These are phyloP conservation scores for Alosa sapidissima DNA, from an alignment of 2,797 vertebrate species.

Conservation along the genomic window DNA sequence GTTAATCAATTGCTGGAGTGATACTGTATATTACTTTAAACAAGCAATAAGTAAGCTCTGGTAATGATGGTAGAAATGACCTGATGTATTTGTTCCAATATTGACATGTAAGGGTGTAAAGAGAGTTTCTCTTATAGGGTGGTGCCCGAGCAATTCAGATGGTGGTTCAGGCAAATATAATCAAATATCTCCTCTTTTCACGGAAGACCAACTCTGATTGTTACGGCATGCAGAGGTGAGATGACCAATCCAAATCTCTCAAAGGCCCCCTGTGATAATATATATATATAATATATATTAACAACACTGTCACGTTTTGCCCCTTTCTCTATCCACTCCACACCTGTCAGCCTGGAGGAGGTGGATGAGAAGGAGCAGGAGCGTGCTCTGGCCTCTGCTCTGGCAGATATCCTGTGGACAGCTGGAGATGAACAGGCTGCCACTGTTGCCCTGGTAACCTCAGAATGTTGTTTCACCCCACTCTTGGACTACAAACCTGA, in stretches of 20 bases:
- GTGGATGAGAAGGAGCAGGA: slow-evolving; percentile 70
- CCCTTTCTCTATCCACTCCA: background rate
- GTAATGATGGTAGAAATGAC: background rate
- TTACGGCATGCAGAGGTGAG: slow-evolving; percentile 71
- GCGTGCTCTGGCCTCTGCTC: slow-evolving; percentile 61
- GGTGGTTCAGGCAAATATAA: slow-evolving; percentile 80
- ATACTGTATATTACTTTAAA: no score
- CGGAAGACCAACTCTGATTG: slow-evolving; percentile 52
- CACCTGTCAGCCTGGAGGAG: slow-evolving; percentile 65
- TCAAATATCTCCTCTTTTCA: slow-evolving; percentile 80
- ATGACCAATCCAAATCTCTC: background rate
- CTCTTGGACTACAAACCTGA: slow-evolving; percentile 66
- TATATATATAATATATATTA: background rate
- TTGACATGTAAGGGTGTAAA: background rate
- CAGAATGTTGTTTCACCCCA: slow-evolving; percentile 55
- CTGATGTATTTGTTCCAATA: background rate
- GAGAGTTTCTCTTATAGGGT: slow-evolving; percentile 65
- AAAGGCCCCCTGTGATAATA: background rate
- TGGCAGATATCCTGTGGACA: slow-evolving; percentile 81
- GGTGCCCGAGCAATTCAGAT: slow-evolving; percentile 79
- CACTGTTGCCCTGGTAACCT: slow-evolving; percentile 69
- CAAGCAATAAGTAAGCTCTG: background rate
- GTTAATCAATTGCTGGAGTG: no score
- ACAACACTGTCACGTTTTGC: background rate
- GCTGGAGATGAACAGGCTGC: slow-evolving; percentile 73